Evolutionary conservation across 2,113 vertebrate genomes (phyloP).

Genomic region (Rhineura floridana): DNA sequence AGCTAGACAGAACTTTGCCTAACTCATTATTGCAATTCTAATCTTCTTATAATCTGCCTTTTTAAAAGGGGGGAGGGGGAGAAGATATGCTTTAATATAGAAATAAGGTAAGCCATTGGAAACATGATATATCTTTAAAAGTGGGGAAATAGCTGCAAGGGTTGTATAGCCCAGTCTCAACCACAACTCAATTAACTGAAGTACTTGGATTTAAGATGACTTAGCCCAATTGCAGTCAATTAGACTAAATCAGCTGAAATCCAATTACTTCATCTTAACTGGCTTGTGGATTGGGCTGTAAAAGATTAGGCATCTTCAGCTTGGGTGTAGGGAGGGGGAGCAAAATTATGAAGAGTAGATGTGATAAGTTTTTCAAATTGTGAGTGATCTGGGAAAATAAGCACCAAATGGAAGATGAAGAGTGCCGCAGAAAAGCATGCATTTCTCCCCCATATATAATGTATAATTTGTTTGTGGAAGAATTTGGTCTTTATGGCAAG

Average conservation of each 20-base stretch:
- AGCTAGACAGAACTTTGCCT: background rate
- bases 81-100: background rate
- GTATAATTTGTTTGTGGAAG: background rate
- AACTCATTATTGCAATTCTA: background rate
- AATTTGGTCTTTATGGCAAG: background rate
- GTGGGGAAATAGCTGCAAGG: background rate
- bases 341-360: background rate
- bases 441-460: background rate
- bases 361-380: background rate
- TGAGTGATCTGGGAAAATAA: background rate
- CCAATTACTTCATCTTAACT: conserved; percentile 29
- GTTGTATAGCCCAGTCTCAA: background rate
- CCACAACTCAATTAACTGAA: conserved; percentile 21
- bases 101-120: background rate
- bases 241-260: conserved; percentile 25
- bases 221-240: conserved; percentile 18
- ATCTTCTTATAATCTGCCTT: background rate
- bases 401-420: background rate
- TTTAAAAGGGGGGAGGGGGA: background rate
- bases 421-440: background rate
- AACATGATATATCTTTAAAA: conserved; percentile 4
- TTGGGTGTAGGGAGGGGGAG: background rate
- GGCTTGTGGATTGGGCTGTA: background rate
- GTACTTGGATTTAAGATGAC: conserved; percentile 18
- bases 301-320: background rate